Evolutionary conservation across 2,888 invertebrate species (phyloP).

Genomic region (Choristoneura rosaceana): DNA sequence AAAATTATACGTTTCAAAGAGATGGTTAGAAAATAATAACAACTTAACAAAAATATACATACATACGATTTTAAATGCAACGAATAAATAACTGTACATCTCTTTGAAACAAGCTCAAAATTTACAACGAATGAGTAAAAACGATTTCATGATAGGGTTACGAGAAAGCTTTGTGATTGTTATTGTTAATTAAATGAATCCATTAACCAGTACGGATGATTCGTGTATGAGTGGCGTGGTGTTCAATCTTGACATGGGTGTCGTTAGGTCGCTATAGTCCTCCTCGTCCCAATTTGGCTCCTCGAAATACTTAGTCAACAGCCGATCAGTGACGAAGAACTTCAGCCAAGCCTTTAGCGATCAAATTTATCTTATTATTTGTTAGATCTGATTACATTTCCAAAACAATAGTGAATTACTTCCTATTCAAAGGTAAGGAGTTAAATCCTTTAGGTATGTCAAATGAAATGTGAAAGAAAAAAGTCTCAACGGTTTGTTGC

Average conservation of each 20-base stretch:
- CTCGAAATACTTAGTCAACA: conserved; percentile 79
- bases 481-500: no score
- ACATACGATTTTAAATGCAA: conserved; percentile 42
- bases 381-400: conserved; percentile 17
- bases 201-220: conserved; percentile 81
- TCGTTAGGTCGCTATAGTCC: conserved; percentile 66
- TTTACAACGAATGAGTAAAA: conserved; percentile 61
- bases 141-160: conserved; percentile 58
- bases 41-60: conserved; percentile 37
- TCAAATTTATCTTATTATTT: conserved; percentile 67
- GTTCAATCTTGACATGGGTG: conserved; percentile 71
- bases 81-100: conserved; percentile 52
- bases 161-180: conserved; percentile 44
- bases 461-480: not conserved
- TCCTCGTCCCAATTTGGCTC: conserved; percentile 81
- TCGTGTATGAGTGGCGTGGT: conserved; percentile 70
- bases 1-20: conserved; percentile 63
- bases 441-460: no score
- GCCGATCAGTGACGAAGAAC: conserved; percentile 84
- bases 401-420: not conserved
- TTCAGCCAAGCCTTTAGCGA: conserved; percentile 85
- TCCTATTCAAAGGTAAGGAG: not conserved
- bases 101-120: conserved; percentile 66
- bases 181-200: conserved; percentile 71
- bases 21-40: conserved; percentile 48